A percentile compares a stretch with the other conserved stretches of the same genome.
Conservation (phyloP, 2,797 vertebrate species). For the Malurus leucopterus region DNA sequence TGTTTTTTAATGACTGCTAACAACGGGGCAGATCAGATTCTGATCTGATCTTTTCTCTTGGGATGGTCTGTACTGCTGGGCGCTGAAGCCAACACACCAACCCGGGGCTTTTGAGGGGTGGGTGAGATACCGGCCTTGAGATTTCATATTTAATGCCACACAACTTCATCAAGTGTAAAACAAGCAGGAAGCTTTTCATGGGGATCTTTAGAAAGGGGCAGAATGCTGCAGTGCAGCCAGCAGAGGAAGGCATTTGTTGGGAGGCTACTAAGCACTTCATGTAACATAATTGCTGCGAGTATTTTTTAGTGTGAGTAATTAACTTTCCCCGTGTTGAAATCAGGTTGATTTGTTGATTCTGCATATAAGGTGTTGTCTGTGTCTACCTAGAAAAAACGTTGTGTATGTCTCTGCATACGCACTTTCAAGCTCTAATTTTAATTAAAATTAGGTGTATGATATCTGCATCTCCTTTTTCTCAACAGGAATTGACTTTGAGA, state of each 20-base stretch:
- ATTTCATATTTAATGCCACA: neutral
- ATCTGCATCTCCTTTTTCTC: neutral
- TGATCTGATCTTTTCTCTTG: constrained; percentile 11
- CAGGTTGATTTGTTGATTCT: constrained; percentile 38
- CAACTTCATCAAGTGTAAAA: neutral
- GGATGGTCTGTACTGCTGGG: neutral
- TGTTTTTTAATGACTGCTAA: constrained; percentile 56
- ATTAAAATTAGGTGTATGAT: neutral
- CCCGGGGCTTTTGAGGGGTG: neutral
- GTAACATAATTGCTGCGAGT: neutral
- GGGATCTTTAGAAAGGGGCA: neutral
- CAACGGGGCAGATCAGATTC: constrained; percentile 18
- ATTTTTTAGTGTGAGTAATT: neutral
- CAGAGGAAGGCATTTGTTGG: neutral
- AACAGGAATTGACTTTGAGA: neutral
- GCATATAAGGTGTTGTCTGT: neutral
- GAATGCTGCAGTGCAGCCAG: neutral
- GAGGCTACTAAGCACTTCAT: neutral
- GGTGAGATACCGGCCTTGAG: neutral
- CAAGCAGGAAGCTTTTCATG: neutral
- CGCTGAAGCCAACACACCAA: neutral
- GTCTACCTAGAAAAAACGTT: neutral
- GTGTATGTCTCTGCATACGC: neutral
- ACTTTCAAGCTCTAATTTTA: constrained; percentile 15
- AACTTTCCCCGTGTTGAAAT: constrained; percentile 27